Conservation (phyloP, 2,888 invertebrate genomes). For the Agrochola lychnidis region DNA sequence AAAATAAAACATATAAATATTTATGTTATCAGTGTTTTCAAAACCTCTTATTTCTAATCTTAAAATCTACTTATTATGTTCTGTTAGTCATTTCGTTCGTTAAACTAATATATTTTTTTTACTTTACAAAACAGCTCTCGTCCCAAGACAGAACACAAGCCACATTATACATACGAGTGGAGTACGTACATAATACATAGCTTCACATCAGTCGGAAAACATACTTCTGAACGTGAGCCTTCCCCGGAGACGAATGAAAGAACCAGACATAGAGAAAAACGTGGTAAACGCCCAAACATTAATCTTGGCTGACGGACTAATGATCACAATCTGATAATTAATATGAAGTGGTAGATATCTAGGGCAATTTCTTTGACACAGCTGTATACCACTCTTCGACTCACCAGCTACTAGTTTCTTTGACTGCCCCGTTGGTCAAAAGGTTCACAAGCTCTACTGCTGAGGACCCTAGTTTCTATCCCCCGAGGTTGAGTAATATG, state of each 20-base stretch:
- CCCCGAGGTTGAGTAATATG: not conserved
- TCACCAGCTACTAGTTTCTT: too few species aligned
- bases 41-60: not conserved
- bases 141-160: slow-evolving; percentile 6
- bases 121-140: not conserved
- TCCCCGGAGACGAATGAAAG: slow-evolving; percentile 23
- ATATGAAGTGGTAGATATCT: not conserved
- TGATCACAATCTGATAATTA: not conserved
- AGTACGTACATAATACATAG: slow-evolving; percentile 24
- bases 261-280: slow-evolving; percentile 15
- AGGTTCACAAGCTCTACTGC: not conserved
- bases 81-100: not conserved
- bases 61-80: not conserved
- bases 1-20: not conserved
- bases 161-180: slow-evolving; percentile 2
- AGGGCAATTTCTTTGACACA: not conserved
- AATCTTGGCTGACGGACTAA: not conserved
- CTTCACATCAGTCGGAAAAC: slow-evolving; percentile 9
- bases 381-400: not conserved
- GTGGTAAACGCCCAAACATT: not conserved
- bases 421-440: not conserved
- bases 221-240: slow-evolving; percentile 2
- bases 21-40: not conserved
- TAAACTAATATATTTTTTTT: slow-evolving; percentile 10
- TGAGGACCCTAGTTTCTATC: not conserved